These are phyloP conservation scores for Struthio camelus DNA, from an alignment of 2,113 vertebrate species.

Conservation along the genomic window DNA sequence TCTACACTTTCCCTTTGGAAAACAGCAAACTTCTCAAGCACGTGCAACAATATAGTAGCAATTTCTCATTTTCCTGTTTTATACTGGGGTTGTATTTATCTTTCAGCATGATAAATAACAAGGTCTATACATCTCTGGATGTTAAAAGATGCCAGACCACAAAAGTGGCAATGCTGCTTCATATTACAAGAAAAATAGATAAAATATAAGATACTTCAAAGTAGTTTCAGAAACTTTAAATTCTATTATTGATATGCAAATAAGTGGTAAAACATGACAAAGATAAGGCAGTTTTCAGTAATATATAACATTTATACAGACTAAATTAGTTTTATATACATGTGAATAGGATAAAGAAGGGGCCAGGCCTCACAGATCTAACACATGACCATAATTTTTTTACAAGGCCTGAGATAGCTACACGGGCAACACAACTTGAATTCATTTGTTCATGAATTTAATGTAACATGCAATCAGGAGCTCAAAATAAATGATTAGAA, in stretches of 20 bases:
- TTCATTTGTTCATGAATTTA: not conserved
- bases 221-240: not conserved
- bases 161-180: not conserved
- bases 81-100: not conserved
- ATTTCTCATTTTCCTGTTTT: slow-evolving; percentile 13
- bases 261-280: not conserved
- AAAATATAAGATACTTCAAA: not conserved
- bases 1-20: not conserved
- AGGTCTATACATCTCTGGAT: not conserved
- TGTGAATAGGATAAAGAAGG: not conserved
- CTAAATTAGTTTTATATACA: not conserved
- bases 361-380: not conserved
- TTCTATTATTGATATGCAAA: slow-evolving; percentile 7
- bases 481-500: not conserved
- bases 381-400: not conserved
- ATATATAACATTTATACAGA: not conserved
- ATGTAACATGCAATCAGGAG: not conserved
- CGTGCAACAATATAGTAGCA: not conserved
- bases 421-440: not conserved
- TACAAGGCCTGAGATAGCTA: not conserved
- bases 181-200: not conserved
- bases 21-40: not conserved
- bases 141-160: not conserved
- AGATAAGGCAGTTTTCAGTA: not conserved
- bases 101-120: slow-evolving; percentile 21